Base-by-base conservation (phyloP, 2,888 invertebrate genomes). In the Toxonevra muliebris region DNA sequence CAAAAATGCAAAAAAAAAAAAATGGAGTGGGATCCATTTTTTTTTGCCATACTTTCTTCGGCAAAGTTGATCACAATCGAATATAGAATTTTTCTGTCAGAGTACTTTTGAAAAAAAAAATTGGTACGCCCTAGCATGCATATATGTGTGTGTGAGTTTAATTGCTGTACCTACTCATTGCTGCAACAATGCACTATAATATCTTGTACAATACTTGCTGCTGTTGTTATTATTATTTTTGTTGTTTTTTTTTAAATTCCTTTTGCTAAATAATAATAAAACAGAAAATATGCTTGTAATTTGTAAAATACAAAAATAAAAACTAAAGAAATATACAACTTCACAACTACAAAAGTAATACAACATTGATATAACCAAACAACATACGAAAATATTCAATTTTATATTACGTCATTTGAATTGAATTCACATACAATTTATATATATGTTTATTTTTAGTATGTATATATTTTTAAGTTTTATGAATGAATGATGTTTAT, bases 1-100 rank as follows among this genome's bases (percentile, higher is more conserved):
- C n/a, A n/a, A n/a, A n/a, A n/a, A 17, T 30, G n/a, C 12, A 58
- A 64, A 45, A 64, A 64, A 19, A 57, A 59, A 58, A 17, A 65
- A 61, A 15, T 45, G n/a, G 41, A 17, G 30, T 13, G 2, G 30
- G 50, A 60, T 13, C n/a, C n/a, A n/a, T n/a, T n/a, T n/a, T n/a
- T n/a, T n/a, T n/a, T n/a, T n/a, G n/a, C n/a, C n/a, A n/a, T n/a
- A n/a, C n/a, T n/a, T n/a, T n/a, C n/a, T n/a, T n/a, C n/a, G n/a
- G n/a, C n/a, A n/a, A n/a, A n/a, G n/a, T n/a, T n/a, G n/a, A n/a
- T n/a, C n/a, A n/a, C n/a, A n/a, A n/a, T n/a, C n/a, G n/a, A n/a
- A n/a, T n/a, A n/a, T n/a, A n/a, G n/a, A n/a, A n/a, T n/a, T n/a
- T n/a, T n/a, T n/a, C n/a, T n/a, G n/a, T n/a, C n/a, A n/a, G n/a